phyloP scores from a whole-genome alignment of 2,888 invertebrate species.

The Himalopsyche tibetana region DNA sequence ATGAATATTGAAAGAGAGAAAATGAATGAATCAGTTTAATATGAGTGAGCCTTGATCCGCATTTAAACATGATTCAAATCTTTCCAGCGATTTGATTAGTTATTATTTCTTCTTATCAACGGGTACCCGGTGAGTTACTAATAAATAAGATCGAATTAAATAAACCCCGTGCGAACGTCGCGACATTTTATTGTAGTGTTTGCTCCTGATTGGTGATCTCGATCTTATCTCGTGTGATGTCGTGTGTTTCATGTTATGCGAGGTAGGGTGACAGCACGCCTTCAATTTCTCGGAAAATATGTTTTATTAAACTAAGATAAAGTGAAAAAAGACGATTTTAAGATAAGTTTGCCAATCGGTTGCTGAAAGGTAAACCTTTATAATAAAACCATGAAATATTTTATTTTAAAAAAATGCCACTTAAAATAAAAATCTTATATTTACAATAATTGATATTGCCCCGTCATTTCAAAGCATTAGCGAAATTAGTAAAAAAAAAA shows the following conservation, averaged over 20 bases:
- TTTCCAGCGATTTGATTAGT: not conserved
- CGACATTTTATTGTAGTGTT: slow-evolving; percentile 47
- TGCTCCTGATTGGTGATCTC: slow-evolving; percentile 32
- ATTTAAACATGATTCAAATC: slow-evolving; percentile 11
- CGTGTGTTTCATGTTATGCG: slow-evolving; percentile 19
- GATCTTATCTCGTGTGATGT: slow-evolving; percentile 40
- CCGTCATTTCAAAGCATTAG: too few relatives aligned
- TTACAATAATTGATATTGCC: too few relatives aligned
- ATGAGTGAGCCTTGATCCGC: slow-evolving; percentile 13
- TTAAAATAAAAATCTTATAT: too few relatives aligned
- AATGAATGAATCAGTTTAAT: slow-evolving; percentile 11
- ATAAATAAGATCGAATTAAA: slow-evolving; percentile 27
- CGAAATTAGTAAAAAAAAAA: too few relatives aligned
- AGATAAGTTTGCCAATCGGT: too few relatives aligned
- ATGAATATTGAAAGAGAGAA: not conserved
- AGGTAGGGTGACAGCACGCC: not conserved
- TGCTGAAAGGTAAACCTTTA: too few relatives aligned
- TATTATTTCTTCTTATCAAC: slow-evolving; percentile 28
- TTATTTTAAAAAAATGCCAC: too few relatives aligned
- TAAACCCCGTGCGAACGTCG: slow-evolving; percentile 51
- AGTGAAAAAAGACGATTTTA: too few relatives aligned
- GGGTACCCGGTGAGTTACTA: not conserved
- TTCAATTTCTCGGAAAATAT: too few relatives aligned
- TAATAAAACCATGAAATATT: too few relatives aligned
- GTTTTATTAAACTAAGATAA: too few relatives aligned